phyloP scores from a whole-genome alignment of 2,888 invertebrate genomes.

The Aleiodes alternator region DNA sequence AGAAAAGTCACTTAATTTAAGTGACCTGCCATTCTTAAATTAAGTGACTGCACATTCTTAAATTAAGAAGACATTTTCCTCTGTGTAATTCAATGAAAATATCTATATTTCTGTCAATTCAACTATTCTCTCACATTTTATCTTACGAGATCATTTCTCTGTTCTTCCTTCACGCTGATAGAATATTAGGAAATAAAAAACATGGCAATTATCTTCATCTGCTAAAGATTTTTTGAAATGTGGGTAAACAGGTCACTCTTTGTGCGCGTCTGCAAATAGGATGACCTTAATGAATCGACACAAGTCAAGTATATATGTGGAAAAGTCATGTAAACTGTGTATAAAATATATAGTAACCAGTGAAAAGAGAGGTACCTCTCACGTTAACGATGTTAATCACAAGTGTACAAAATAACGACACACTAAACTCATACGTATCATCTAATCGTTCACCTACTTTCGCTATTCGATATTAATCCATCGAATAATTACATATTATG shows the following conservation, averaged over 20 bases:
- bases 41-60: no score
- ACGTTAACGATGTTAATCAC: constrained; percentile 42
- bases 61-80: no score
- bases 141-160: no score
- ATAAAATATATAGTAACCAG: constrained; percentile 7
- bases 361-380: constrained; percentile 36
- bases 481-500: no score
- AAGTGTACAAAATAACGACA: not conserved
- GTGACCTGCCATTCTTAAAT: no score
- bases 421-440: constrained; percentile 18
- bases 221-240: constrained; percentile 20
- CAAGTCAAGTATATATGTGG: constrained; percentile 32
- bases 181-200: constrained; percentile 6
- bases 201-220: constrained; percentile 26
- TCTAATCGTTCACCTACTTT: constrained; percentile 39
- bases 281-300: constrained; percentile 52
- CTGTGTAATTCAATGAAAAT: no score
- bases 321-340: constrained; percentile 32
- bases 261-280: constrained; percentile 38
- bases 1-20: no score
- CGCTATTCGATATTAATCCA: not conserved
- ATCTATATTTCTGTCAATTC: not conserved
- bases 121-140: no score
- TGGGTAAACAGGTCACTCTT: constrained; percentile 39
- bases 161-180: not conserved